Evolutionary conservation across 2,113 vertebrate species (phyloP).

Genomic region (Chaetodon trifascialis): DNA sequence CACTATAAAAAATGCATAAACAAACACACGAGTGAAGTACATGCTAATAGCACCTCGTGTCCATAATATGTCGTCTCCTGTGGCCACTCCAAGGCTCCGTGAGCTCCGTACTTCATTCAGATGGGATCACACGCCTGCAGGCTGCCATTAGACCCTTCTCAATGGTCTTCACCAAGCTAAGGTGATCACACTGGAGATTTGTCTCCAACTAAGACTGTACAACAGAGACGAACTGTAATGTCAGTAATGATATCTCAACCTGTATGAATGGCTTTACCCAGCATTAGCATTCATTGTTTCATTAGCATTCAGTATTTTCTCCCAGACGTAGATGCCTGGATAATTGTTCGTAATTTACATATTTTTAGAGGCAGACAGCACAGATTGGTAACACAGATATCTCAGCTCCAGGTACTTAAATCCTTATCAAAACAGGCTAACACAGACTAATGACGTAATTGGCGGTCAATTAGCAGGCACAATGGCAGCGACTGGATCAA

Average conservation of each 20-base stretch:
- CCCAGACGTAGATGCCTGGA: slow-evolving; percentile 46
- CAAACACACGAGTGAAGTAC: too few relatives aligned
- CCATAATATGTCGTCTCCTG: neutral
- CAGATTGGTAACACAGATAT: slow-evolving; percentile 55
- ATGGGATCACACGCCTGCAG: neutral
- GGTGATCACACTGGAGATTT: neutral
- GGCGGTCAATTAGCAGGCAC: slow-evolving; percentile 67
- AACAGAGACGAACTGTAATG: neutral
- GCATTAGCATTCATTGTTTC: slow-evolving; percentile 35
- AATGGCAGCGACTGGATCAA: slow-evolving; percentile 63
- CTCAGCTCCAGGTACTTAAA: slow-evolving; percentile 45
- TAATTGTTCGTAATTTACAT: slow-evolving; percentile 65
- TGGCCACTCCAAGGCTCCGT: neutral
- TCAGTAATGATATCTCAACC: neutral
- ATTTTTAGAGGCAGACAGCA: slow-evolving; percentile 56
- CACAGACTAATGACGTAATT: slow-evolving; percentile 72
- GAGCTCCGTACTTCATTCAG: neutral
- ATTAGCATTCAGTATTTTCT: slow-evolving; percentile 40
- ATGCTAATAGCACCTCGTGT: neutral
- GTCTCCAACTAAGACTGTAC: neutral
- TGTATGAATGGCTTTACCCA: neutral
- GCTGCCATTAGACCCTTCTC: neutral
- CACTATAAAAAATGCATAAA: neutral
- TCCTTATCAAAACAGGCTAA: slow-evolving; percentile 66
- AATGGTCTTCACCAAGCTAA: neutral